Base-by-base conservation (phyloP, 2,888 invertebrate genomes). In the Drosophila koepferae region DNA sequence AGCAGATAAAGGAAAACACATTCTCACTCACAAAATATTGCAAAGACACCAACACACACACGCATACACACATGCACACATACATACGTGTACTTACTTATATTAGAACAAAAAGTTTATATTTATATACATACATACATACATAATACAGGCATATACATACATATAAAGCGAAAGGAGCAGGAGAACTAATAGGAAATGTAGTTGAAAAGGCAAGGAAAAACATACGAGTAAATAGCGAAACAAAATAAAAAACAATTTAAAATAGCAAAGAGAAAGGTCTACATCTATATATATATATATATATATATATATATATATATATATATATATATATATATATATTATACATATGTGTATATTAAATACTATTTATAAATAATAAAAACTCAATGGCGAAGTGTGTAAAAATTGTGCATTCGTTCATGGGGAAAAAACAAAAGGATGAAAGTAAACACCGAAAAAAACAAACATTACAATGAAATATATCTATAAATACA, bases 381-480 rank as follows among this genome's bases (percentile, higher is more conserved):
- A 87, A 91, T 86, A 72, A 81, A 76, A 90, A 80, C 63, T 69
- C 73, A 76, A 90, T 84, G 86, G 71, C 86, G 86, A 86, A 86
- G 90, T 89, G 82, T 90, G 90, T 90, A 89, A 87, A 87, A 89
- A 73, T 78, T 84, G 87, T 86, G 89, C 87, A 87, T 87, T 90
- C 86, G 86, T 85, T 90, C 86, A 89, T 89, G 78, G 51, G 34
- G 18, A 51, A 34, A 89, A 84, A 89, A 90, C 81, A 82, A 90
- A 90, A 91, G 91, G 92, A 92, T 91, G 90, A 91, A 91, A 91
- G 92, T 87, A 91, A 90, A 91, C 89, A 91, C 91, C 91, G 88
- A 90, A 89, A 90, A 90, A 55, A 54, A 91, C 80, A 89, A 89
- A 91, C 80, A 89, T 82, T 84, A 80, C 80, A 55, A 55, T 41